Evolutionary conservation across 1,140 invertebrate species (phyloP).

Genomic region (Charaxes varanes): DNA sequence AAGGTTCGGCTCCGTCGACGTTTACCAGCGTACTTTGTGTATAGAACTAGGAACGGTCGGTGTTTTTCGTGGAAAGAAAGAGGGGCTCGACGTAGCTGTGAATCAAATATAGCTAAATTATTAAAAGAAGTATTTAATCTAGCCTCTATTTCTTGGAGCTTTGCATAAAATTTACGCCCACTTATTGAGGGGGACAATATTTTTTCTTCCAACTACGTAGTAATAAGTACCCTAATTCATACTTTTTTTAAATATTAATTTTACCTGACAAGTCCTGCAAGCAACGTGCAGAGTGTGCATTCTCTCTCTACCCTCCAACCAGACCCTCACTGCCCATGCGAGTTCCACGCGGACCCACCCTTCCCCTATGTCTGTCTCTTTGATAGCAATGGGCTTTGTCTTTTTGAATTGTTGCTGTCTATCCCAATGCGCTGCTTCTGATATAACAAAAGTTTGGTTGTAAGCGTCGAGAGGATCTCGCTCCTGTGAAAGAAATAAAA

Average conservation of each 20-base stretch:
- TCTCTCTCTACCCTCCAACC: constrained; percentile 80
- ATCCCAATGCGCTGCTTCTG: constrained; percentile 86
- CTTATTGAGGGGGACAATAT: no score
- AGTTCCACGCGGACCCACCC: constrained; percentile 88
- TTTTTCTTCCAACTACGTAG: background rate
- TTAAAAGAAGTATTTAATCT: no score
- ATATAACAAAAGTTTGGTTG: constrained; percentile 85
- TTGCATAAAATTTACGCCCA: no score
- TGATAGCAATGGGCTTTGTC: constrained; percentile 82
- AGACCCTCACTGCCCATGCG: constrained; percentile 81
- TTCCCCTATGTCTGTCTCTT: constrained; percentile 81
- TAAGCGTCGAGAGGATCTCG: constrained; percentile 58
- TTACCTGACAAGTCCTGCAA: constrained; percentile 83
- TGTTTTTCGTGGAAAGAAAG: constrained; percentile 78
- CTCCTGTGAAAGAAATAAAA: constrained; percentile 31
- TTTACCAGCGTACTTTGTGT: constrained; percentile 77
- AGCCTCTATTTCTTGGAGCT: no score
- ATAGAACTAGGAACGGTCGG: constrained; percentile 84
- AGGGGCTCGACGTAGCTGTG: constrained; percentile 74
- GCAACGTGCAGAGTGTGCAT: constrained; percentile 82
- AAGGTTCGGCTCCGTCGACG: constrained; percentile 78
- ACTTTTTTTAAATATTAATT: background rate
- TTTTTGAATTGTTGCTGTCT: constrained; percentile 81
- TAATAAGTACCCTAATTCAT: background rate
- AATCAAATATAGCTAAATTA: constrained; percentile 3